A percentile compares a stretch with the other conserved stretches of the same genome.
Evolutionary conservation across 2,888 invertebrate genomes (phyloP).

Genomic region (Drosophila niveifrons): DNA sequence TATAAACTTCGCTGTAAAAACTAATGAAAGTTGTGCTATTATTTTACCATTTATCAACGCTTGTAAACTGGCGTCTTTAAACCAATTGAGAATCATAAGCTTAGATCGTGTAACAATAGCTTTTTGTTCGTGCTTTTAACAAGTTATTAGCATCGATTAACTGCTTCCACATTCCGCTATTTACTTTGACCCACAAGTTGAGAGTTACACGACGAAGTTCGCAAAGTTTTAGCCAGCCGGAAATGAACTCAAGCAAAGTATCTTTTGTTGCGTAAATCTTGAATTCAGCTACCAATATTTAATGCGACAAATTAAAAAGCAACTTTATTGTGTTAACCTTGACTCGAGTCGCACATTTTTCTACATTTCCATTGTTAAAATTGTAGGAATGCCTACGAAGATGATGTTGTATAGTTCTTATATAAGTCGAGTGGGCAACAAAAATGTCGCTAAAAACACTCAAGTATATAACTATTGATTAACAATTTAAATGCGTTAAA

Average conservation of each 20-base stretch:
- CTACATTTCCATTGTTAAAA: constrained; percentile 17
- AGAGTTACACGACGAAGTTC: background rate
- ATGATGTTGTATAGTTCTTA: constrained; percentile 1
- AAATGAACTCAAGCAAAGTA: background rate
- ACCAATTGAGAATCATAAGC: background rate
- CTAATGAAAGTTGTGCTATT: background rate
- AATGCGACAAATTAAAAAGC: background rate
- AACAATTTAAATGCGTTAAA: constrained; percentile 38
- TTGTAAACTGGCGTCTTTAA: background rate
- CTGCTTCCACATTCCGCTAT: background rate
- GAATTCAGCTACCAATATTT: background rate
- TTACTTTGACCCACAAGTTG: background rate
- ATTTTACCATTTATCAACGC: background rate
- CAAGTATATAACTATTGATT: background rate
- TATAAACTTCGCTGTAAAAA: background rate
- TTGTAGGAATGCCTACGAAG: background rate
- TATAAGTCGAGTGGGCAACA: background rate
- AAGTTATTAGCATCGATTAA: constrained; percentile 5
- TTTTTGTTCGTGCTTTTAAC: background rate
- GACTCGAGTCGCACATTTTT: constrained; percentile 12
- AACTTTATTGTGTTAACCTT: constrained; percentile 1
- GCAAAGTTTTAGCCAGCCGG: background rate
- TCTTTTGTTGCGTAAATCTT: background rate
- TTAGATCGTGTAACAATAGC: background rate
- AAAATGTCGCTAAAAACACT: background rate